Base-by-base conservation (phyloP, 1,140 invertebrate species). In the Hyles euphorbiae region DNA sequence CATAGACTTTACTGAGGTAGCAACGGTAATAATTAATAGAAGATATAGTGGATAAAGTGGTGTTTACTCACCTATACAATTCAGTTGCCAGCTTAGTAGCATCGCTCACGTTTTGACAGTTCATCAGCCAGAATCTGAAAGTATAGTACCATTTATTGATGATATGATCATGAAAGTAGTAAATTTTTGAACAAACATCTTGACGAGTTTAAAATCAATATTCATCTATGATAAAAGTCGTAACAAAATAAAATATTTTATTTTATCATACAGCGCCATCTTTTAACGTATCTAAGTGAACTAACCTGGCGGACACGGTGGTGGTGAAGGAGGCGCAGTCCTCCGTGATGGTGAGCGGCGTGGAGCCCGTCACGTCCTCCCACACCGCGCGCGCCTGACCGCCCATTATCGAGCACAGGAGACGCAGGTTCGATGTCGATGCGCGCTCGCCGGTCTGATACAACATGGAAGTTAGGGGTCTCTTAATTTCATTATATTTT, bases 301-400 rank as follows among this genome's bases (percentile, higher is more conserved):
- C 12, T 2, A 7, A 90, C 87, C 88, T 89, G 34, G 98, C 98
- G 2, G 98, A 99, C 0, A 99, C 97, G 3, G 97, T 98, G 34
- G 98, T 99, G 3, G 98, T 98, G 87, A 99, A 99, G 33, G 97
- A 98, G 5, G 98, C 97, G 86, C 97, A 98, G 83, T 99, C 96
- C 73, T 98, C 98, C 60, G 98, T 96, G 86, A 99, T 96, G 2
- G 96, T 97, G 55, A 99, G 91, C 33, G 97, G 97, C 11, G 97
- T 98, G 49, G 96, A 97, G 45, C 97, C 97, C 33, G 98, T 99
- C 36, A 99, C 97, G 86, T 99, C 98, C 89, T 99, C 98, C 98
- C 98, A 99, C 70, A 98, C 96, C 44, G 98, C 97, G 77, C 97
- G 94, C 62, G 96, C 95, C 76, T 96, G 95, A 56, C 97, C 97